Base-by-base conservation (phyloP, 2,113 vertebrate species). In the Gymnobelideus leadbeateri region DNA sequence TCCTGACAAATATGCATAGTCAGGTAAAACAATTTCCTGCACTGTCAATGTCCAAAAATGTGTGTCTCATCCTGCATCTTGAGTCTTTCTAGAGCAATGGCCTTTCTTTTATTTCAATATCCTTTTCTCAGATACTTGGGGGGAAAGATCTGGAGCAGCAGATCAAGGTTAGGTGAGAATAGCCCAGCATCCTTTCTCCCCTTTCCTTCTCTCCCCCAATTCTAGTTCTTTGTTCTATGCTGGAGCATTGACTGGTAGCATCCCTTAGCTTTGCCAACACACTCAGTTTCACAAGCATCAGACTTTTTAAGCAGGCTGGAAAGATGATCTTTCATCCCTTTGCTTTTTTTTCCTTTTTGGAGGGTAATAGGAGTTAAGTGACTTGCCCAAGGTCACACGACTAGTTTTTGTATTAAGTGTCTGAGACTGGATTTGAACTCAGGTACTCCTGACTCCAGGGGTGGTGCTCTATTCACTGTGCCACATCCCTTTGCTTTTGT, bases 1-100 rank as follows among this genome's bases (percentile, higher is more conserved):
- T 84, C 43, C 19, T 43, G 23, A 84, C 68, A 84, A 84, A 84
- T 84, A 84, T 43, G n/a, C n/a, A n/a, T 84, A 43, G 68, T 23
- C 19, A 84, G n/a, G 19, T n/a, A 84, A 84, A 84, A 84, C 37
- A 84, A 84, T 23, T 84, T 84, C 68, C 19, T n/a, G 43, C n/a
- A 84, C n/a, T 84, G 68, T 84, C 68, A 84, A 84, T 43, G 68
- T 84, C n/a, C 68, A 84, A 84, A 84, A 84, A 84, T 84, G n/a
- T 77, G 31, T 84, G 68, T 43, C n/a, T 84, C n/a, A 84, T 84
- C n/a, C 68, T 84, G n/a, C 37, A 84, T 84, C 68, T 84, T 84
- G n/a, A 43, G 43, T 84, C 16, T 84, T 43, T 84, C 37, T n/a
- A 84, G 68, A 84, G 68, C n/a, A 84, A 43, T 21, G n/a, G n/a